Base-by-base conservation (phyloP, 2,113 vertebrate species). In the Paramormyrops kingsleyae region DNA sequence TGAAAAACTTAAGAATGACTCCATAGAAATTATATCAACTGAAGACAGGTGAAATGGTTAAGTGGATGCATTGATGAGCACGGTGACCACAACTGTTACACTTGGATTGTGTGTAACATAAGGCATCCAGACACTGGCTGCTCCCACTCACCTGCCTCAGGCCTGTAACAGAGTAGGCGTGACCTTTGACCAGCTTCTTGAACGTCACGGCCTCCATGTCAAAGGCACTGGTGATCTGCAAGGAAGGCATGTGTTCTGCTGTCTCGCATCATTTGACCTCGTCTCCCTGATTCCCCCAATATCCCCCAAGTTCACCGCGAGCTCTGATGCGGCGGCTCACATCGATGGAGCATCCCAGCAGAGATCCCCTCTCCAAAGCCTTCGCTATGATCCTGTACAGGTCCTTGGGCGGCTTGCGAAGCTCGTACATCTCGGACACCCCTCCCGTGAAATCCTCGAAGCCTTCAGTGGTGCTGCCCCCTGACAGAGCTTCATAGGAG, bases 401-500 rank as follows among this genome's bases (percentile, higher is more conserved):
- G 92, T 97, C 95, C 35, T 90, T 91, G 0, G 97, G 97, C 0
- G 97, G 94, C 0, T 90, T 96, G 87, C 92, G 94, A 86, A 99
- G 96, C 19, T 97, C 96, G 0, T 97, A 96, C 95, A 95, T 96
- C 94, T 97, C 96, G 0, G 97, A 92, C 89, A 99, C 95, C 0
- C 97, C 97, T 0, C 98, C 98, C 0, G 97, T 98, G 87, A 99
- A 98, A 90, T 99, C 97, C 94, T 98, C 98, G 0, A 99, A 97
- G 21, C 97, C 98, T 70, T 99, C 97, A 0, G 95, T 96, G 77
- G 96, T 98, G 95, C 94, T 97, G 91, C 97, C 98, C 0, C 98
- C 97, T 0, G 97, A 95, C 42, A 99, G 93, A 0, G 97, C 95
- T 93, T 98, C 98, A 0, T 99, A 99, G 15, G 96, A 98, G 2